Percentiles rank a stretch among this genome's conserved stretches.
Conservation (phyloP, 2,797 vertebrate species). For the Phalloptychus januarius region DNA sequence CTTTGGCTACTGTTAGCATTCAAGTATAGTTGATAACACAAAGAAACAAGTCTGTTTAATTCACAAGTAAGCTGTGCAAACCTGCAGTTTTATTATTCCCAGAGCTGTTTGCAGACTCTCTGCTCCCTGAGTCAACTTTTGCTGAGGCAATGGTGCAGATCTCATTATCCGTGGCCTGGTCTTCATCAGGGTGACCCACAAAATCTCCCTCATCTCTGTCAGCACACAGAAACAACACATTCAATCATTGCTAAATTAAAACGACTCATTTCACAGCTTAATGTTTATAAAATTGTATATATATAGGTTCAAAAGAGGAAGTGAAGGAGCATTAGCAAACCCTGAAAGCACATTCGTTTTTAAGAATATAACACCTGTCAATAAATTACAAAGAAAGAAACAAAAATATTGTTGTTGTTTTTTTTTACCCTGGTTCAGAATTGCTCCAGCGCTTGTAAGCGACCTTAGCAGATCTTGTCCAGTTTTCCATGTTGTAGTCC, state of each 20-base stretch:
- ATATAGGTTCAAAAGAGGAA: not conserved
- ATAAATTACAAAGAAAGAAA: not conserved
- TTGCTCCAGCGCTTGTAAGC: slow-evolving; percentile 65
- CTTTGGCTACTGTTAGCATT: not conserved
- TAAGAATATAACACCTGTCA: not conserved
- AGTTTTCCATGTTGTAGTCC: slow-evolving; percentile 53
- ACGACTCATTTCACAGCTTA: not conserved
- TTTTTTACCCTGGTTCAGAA: slow-evolving; percentile 57
- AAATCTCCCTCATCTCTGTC: slow-evolving; percentile 29
- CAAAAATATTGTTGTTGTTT: not conserved
- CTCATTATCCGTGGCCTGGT: slow-evolving; percentile 48
- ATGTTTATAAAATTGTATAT: too few species aligned
- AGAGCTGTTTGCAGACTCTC: not conserved
- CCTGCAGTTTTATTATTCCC: slow-evolving; percentile 31
- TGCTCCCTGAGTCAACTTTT: not conserved
- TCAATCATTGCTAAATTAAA: not conserved
- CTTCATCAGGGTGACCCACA: slow-evolving; percentile 40
- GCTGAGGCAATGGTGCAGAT: slow-evolving; percentile 37
- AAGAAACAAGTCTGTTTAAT: not conserved
- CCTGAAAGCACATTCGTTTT: not conserved
- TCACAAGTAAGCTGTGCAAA: slow-evolving; percentile 18
- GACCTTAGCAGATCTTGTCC: slow-evolving; percentile 14
- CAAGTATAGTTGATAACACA: not conserved
- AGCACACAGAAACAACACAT: slow-evolving; percentile 21
- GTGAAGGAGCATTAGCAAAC: not conserved